Conservation (phyloP, 1,140 invertebrate genomes). For the Caenorhabditis brenneri region DNA sequence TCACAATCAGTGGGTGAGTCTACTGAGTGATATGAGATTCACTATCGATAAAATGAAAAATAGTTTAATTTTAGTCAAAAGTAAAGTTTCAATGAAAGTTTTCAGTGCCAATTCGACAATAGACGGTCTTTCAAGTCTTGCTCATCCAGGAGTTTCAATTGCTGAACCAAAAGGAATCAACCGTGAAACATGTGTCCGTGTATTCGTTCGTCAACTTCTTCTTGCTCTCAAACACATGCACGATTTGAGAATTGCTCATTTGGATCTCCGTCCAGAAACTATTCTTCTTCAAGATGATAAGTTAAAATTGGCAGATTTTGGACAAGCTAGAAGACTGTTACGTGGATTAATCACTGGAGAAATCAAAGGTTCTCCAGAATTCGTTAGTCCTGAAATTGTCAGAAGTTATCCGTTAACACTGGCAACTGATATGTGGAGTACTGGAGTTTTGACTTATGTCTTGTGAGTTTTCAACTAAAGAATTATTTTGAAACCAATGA, state of each 20-base stretch:
- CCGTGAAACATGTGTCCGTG: conserved; percentile 86
- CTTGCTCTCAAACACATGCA: conserved; percentile 89
- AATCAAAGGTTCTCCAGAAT: conserved; percentile 86
- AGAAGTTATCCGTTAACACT: conserved; percentile 76
- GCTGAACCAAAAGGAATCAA: conserved; percentile 77
- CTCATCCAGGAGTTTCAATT: conserved; percentile 70
- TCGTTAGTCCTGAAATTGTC: conserved; percentile 78
- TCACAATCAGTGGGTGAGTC: conserved; percentile 3
- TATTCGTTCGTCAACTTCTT: conserved; percentile 83
- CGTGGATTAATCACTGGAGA: conserved; percentile 65
- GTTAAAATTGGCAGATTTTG: conserved; percentile 87
- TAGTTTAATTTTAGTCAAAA: neutral
- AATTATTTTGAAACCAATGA: too few species aligned
- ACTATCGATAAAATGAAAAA: too few species aligned
- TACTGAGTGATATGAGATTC: neutral
- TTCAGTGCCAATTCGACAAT: conserved; percentile 60
- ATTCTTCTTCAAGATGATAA: conserved; percentile 83
- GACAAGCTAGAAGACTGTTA: conserved; percentile 76
- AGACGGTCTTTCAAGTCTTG: conserved; percentile 74
- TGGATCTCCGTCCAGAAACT: conserved; percentile 88
- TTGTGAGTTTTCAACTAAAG: conserved; percentile 76
- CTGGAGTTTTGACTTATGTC: conserved; percentile 89
- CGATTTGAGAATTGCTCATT: conserved; percentile 83
- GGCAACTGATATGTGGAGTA: conserved; percentile 84
- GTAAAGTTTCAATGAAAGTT: neutral